Evolutionary conservation across 1,140 invertebrate genomes (phyloP).

Genomic region (Triops cancriformis): DNA sequence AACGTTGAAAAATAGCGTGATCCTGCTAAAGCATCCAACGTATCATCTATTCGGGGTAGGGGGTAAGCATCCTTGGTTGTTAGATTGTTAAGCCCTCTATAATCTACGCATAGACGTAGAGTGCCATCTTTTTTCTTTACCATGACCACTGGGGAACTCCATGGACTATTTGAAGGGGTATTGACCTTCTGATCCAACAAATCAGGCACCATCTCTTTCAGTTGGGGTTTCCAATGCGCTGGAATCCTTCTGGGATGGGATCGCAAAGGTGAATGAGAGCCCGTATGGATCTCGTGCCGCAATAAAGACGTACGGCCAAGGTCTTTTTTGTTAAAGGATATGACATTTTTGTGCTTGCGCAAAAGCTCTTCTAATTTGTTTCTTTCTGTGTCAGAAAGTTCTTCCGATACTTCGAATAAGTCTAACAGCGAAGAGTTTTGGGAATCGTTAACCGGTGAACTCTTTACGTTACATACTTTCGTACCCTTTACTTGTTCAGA

Average conservation of each 20-base stretch:
- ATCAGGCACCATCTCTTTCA: neutral
- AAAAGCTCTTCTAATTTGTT: neutral
- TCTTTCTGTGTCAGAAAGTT: neutral
- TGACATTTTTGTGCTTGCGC: neutral
- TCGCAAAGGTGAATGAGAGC: neutral
- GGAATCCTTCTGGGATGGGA: neutral
- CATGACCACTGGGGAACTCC: slow-evolving; percentile 24
- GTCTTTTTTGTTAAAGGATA: neutral
- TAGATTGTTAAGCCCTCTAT: too few relatives aligned
- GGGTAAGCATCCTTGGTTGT: too few relatives aligned
- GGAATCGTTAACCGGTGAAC: neutral
- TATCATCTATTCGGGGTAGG: too few relatives aligned
- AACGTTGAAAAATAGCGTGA: slow-evolving; percentile 34
- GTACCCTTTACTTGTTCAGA: neutral
- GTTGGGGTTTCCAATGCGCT: neutral
- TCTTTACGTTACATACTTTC: neutral
- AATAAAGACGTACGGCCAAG: neutral
- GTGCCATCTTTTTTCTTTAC: slow-evolving; percentile 33
- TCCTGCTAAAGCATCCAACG: slow-evolving; percentile 34
- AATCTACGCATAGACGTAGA: too few relatives aligned
- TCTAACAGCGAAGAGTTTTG: neutral
- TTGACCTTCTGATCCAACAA: slow-evolving; percentile 23
- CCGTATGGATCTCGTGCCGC: neutral
- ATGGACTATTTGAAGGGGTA: slow-evolving; percentile 20
- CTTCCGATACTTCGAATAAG: neutral